Conservation (phyloP, 1,140 invertebrate species). For the Euura lappo region DNA sequence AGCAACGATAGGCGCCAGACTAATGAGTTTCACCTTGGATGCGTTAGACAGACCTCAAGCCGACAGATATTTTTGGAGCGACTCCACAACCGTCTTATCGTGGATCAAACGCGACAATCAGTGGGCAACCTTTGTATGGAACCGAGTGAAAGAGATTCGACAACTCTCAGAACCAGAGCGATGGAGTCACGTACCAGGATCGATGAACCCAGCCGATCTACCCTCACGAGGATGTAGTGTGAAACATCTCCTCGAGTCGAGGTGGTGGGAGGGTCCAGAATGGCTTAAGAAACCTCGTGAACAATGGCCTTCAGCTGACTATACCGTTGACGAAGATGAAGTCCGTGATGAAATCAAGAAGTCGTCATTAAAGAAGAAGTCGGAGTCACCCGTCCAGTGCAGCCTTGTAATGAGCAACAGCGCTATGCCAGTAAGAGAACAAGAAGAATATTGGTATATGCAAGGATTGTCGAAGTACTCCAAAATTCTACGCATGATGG, state of each 20-base stretch:
- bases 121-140: constrained; percentile 32
- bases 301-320: constrained; percentile 35
- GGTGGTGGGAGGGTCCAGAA: too few species aligned
- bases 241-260: constrained; percentile 25
- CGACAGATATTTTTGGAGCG: constrained; percentile 24
- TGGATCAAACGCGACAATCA: constrained; percentile 28
- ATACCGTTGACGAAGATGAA: constrained; percentile 21
- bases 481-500: constrained; percentile 31
- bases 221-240: constrained; percentile 48
- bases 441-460: constrained; percentile 13
- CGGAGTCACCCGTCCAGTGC: too few species aligned
- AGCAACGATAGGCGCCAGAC: constrained; percentile 48
- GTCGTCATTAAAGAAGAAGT: neutral
- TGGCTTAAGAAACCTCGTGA: constrained; percentile 46
- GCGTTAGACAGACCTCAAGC: constrained; percentile 25
- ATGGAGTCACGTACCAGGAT: constrained; percentile 46
- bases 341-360: constrained; percentile 27
- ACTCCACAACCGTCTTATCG: constrained; percentile 30
- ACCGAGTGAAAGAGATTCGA: constrained; percentile 37
- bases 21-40: constrained; percentile 35
- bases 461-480: constrained; percentile 30
- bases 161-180: constrained; percentile 24
- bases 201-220: constrained; percentile 53
- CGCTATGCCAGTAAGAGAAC: neutral
- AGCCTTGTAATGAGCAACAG: neutral